Percentiles rank a stretch among this genome's conserved stretches.
phyloP scores from a whole-genome alignment of 2,797 vertebrate species.

The Euthynnus affinis region DNA sequence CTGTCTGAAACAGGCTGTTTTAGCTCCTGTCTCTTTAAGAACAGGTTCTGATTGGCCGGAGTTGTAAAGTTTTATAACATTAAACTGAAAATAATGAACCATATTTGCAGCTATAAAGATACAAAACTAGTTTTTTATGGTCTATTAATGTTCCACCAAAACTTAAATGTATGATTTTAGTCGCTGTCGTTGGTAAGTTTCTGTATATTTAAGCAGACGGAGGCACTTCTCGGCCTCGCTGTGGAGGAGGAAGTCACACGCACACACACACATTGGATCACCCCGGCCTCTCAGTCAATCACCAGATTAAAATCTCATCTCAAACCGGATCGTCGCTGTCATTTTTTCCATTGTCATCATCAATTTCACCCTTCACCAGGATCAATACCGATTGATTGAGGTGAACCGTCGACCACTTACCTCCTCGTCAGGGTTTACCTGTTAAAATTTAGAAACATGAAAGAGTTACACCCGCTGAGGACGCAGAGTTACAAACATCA shows the following conservation, averaged over 20 bases:
- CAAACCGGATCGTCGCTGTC: too few species aligned
- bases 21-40: too few species aligned
- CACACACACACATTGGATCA: conserved; percentile 1
- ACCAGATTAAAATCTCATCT: neutral
- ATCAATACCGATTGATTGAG: conserved; percentile 12
- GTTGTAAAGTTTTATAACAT: too few species aligned
- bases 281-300: neutral
- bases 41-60: too few species aligned
- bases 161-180: neutral
- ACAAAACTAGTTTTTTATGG: too few species aligned
- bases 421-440: conserved; percentile 47
- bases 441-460: conserved; percentile 78
- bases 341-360: neutral
- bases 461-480: conserved; percentile 48
- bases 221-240: neutral
- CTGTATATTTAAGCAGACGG: neutral
- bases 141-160: neutral
- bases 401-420: conserved; percentile 39
- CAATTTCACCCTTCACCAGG: conserved; percentile 32
- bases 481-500: conserved; percentile 81
- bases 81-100: too few species aligned
- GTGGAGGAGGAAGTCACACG: conserved; percentile 16
- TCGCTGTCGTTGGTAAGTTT: neutral
- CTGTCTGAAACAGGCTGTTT: too few species aligned
- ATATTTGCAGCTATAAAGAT: too few species aligned